Base-by-base conservation (phyloP, 2,113 vertebrate genomes). In the Apodemus sylvaticus region DNA sequence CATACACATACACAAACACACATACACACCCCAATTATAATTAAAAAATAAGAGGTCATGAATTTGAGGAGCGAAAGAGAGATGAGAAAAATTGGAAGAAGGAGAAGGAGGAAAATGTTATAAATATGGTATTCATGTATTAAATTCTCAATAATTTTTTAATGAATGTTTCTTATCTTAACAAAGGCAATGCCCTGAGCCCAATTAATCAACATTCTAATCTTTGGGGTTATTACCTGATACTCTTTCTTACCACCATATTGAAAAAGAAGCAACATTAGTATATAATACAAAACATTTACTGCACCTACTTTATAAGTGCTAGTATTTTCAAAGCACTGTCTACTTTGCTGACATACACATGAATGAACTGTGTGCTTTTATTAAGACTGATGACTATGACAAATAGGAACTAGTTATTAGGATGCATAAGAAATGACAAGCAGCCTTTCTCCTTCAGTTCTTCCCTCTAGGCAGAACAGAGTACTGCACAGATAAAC, bases 381-480 rank as follows among this genome's bases (percentile, higher is more conserved):
- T 93, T 81, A 96, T 93, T 58, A 95, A 96, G 70, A 89, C 66
- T 83, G 78, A 45, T 42, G 86, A 66, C 85, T 58, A 64, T 82
- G 70, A 96, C 93, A 90, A 86, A 78, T 39, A 82, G 73, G 79
- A 96, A 94, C 39, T 36, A 91, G 91, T 91, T 79, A 94, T 92
- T 88, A 93, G 51, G 48, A 92, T 85, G 74, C 92, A 60, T 96
- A 93, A 94, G 79, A 93, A 93, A 87, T 68, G 14, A 96, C 85
- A 91, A 70, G 60, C 55, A 93, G 91, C 16, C 77, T 91, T 60
- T 86, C 36, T 36, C 51, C 60, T 82, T 89, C 51, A 66, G 68
- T 39, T 74, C 71, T 53, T 90, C 91, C 95, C 93, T 95, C 68
- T 19, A 87, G 51, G 88, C 58, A 58, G 86, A 86, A 51, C 29